phyloP scores from a whole-genome alignment of 2,888 invertebrate genomes.

The Oscheius sp. region DNA sequence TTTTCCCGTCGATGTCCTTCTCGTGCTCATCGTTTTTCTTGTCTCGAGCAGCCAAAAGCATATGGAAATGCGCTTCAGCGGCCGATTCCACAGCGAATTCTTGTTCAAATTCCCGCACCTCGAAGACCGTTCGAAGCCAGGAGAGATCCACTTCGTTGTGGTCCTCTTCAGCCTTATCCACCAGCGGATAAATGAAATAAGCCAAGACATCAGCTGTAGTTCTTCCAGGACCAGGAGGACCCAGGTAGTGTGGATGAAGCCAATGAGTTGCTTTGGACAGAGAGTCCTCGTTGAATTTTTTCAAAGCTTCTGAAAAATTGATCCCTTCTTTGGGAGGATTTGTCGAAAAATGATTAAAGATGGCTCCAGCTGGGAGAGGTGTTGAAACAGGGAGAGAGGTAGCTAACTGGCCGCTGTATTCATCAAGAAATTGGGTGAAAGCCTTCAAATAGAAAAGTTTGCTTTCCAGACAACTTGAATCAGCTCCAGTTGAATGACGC shows the following conservation, averaged over 20 bases:
- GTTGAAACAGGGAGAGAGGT: neutral
- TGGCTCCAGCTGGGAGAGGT: neutral
- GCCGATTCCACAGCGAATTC: neutral
- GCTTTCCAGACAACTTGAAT: too few species aligned
- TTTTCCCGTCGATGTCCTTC: neutral
- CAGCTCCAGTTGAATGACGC: too few species aligned
- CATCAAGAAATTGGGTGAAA: neutral
- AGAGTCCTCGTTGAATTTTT: neutral
- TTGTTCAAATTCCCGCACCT: neutral
- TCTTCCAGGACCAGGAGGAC: neutral
- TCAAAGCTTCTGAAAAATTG: neutral
- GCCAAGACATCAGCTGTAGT: neutral
- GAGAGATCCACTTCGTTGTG: too few species aligned
- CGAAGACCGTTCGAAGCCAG: neutral
- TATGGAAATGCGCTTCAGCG: neutral
- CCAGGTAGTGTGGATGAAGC: slow-evolving; percentile 2
- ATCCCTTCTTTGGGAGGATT: neutral
- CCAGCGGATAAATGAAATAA: neutral
- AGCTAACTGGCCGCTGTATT: neutral
- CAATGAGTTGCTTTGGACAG: neutral
- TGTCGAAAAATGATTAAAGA: neutral
- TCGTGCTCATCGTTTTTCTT: neutral
- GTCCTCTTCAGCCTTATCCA: too few species aligned
- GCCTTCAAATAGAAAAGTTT: too few species aligned
- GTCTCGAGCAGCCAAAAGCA: neutral